Conservation (phyloP, 2,888 invertebrate genomes). For the Latrodectus hesperus region DNA sequence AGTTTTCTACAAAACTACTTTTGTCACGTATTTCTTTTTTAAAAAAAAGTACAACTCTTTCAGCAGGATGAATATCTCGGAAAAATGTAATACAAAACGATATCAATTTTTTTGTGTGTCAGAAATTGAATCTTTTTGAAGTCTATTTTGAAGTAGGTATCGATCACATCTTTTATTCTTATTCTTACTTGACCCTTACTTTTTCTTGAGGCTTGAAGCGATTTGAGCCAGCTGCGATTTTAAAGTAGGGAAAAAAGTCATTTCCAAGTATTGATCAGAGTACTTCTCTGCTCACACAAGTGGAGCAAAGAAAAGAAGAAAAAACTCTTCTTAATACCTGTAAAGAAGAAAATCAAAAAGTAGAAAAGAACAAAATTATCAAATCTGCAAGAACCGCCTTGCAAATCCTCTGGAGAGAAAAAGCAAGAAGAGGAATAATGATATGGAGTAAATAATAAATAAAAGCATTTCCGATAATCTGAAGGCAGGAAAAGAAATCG, state of each 20-base stretch:
- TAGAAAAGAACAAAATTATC: constrained; percentile 19
- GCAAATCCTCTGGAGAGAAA: constrained; percentile 2
- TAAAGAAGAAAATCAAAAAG: constrained; percentile 21
- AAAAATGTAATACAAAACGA: constrained; percentile 35
- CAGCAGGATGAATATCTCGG: neutral
- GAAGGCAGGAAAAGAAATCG: constrained; percentile 48
- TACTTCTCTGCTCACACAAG: constrained; percentile 26
- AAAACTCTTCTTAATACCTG: constrained; percentile 47
- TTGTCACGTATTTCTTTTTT: neutral
- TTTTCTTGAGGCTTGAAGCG: constrained; percentile 45
- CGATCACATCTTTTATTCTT: constrained; percentile 29
- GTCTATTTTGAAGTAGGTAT: constrained; percentile 59
- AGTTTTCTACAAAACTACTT: too few relatives aligned
- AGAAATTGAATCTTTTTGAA: constrained; percentile 63
- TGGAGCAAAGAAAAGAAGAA: constrained; percentile 15
- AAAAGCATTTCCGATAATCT: constrained; percentile 65
- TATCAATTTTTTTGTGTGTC: constrained; percentile 26
- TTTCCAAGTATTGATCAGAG: constrained; percentile 58
- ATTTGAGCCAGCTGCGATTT: constrained; percentile 64
- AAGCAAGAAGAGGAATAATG: constrained; percentile 47
- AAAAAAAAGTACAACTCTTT: neutral
- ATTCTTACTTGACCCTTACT: constrained; percentile 10
- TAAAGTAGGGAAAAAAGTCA: constrained; percentile 56
- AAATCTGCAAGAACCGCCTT: constrained; percentile 61
- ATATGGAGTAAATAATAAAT: constrained; percentile 64